Conservation (phyloP, 2,888 invertebrate species). For the Athrips mouffetella region DNA sequence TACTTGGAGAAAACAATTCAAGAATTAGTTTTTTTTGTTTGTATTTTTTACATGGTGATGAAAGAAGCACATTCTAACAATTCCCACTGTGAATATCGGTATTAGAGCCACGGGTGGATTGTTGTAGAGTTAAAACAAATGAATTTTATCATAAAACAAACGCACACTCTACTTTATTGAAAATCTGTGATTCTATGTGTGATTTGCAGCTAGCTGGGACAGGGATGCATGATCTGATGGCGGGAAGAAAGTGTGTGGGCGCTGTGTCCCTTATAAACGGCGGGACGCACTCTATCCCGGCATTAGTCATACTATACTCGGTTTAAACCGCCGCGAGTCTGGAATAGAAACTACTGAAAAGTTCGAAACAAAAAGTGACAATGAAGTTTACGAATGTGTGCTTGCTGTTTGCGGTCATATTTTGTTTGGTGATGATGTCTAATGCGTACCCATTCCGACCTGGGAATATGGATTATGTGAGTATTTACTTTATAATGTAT, state of each 20-base stretch:
- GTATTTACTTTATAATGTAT: constrained; percentile 31
- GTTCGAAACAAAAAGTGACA: constrained; percentile 19
- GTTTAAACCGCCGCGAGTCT: constrained; percentile 34
- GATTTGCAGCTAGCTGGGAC: not conserved
- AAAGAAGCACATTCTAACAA: no score
- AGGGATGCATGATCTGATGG: constrained; percentile 16
- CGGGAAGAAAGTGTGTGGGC: constrained; percentile 64
- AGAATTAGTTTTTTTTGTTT: no score
- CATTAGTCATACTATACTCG: constrained; percentile 40
- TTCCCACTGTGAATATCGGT: no score
- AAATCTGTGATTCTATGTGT: constrained; percentile 6
- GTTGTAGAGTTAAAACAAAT: not conserved
- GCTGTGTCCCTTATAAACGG: constrained; percentile 54
- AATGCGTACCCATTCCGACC: constrained; percentile 49
- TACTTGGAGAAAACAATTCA: no score
- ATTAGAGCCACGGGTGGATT: no score
- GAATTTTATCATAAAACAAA: not conserved
- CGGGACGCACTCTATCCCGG: constrained; percentile 43
- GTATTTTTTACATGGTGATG: no score
- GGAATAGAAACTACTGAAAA: not conserved
- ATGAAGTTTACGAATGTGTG: constrained; percentile 48
- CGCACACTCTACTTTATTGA: constrained; percentile 17
- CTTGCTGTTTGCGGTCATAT: constrained; percentile 42
- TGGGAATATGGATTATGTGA: constrained; percentile 65
- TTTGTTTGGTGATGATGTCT: constrained; percentile 38